These are phyloP conservation scores for Agrilus mali DNA, from an alignment of 2,888 invertebrate species.

Conservation along the genomic window DNA sequence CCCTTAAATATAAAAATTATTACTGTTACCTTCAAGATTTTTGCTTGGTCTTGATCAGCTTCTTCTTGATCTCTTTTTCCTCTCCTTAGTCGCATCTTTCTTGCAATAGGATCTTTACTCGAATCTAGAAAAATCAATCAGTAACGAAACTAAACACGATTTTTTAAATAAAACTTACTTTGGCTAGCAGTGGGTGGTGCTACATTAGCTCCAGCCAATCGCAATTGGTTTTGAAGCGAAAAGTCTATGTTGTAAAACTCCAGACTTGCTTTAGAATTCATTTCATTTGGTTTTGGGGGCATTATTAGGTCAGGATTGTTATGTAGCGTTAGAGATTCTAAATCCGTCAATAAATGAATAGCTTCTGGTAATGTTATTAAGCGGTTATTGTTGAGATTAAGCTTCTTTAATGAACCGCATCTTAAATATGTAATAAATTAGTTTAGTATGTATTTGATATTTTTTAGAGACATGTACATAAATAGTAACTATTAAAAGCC, in stretches of 20 bases:
- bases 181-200: constrained; percentile 58
- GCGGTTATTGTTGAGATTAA: constrained; percentile 86
- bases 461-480: too few species aligned
- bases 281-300: constrained; percentile 90
- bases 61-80: constrained; percentile 66
- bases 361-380: constrained; percentile 95
- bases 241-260: constrained; percentile 99
- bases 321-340: constrained; percentile 79
- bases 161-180: constrained; percentile 37
- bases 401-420: constrained; percentile 84
- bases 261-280: constrained; percentile 59
- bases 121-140: constrained; percentile 33
- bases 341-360: constrained; percentile 83
- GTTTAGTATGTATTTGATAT: too few species aligned
- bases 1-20: constrained; percentile 5
- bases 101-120: constrained; percentile 84
- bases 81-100: constrained; percentile 79
- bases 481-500: too few species aligned
- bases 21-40: constrained; percentile 61
- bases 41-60: constrained; percentile 76
- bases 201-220: constrained; percentile 80
- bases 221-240: constrained; percentile 87
- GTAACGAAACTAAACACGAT: background rate
- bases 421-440: constrained; percentile 33
- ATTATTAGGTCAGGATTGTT: constrained; percentile 93